These are phyloP conservation scores for Mungos mungo DNA, from an alignment of 2,113 vertebrate genomes.

Conservation along the genomic window DNA sequence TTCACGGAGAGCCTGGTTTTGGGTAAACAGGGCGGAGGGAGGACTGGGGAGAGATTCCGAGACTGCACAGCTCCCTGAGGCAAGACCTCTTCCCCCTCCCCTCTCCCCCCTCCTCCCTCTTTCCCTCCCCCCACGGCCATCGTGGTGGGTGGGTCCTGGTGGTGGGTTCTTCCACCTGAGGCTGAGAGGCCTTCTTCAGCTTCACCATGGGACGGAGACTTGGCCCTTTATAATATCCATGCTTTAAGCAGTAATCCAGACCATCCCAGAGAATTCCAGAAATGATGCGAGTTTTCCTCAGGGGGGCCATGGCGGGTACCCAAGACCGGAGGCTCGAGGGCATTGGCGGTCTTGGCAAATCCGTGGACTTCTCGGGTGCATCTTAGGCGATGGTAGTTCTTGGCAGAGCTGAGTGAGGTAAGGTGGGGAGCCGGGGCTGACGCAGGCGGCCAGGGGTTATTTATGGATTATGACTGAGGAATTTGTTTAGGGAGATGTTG, in stretches of 20 bases:
- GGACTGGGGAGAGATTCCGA: background rate
- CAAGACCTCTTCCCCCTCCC: no score
- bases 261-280: background rate
- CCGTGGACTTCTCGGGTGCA: background rate
- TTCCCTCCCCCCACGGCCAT: rapidly evolving
- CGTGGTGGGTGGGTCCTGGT: background rate
- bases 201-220: background rate
- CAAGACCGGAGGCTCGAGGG: background rate
- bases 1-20: background rate
- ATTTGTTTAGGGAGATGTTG: background rate
- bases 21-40: background rate
- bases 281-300: background rate
- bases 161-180: background rate
- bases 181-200: background rate
- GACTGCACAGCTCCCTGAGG: no score
- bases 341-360: background rate
- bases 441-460: background rate
- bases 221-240: background rate
- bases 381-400: background rate
- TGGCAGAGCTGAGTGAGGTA: background rate
- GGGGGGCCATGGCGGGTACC: background rate
- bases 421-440: background rate
- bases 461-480: background rate
- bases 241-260: background rate
- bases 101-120: no score